Evolutionary conservation across 2,113 vertebrate genomes (phyloP), one percentile per base, ranked within the genome.

Genomic region (Cyprinodon tularosa): DNA sequence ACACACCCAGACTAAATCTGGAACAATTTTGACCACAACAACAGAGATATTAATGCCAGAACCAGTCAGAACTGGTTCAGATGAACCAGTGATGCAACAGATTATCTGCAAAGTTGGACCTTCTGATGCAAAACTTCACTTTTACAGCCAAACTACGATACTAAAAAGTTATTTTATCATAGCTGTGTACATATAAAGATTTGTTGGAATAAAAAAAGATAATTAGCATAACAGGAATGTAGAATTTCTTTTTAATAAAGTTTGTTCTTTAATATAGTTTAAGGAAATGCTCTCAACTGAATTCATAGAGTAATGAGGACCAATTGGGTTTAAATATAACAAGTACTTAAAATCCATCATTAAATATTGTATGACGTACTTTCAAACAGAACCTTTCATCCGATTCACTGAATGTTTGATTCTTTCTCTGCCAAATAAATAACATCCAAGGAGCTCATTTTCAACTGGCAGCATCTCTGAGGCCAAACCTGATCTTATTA

Each of bases 11-110:
- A 71, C 53, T 22, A 63, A 57, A 9, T 6, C 12, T 57, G 17
- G 50, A 57, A n/a, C 50, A n/a, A 20, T 15, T 57, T 57, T 4
- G 36, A 81, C 73, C 74, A 74, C 70, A 15, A 69, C 62, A n/a
- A 50, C 36, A 67, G 38, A 1, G 1, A 57, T 17, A 57, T 20
- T 6, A 57, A n/a, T 9, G 12, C 44, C 44, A 45, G 7, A 59
- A 60, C 61, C 17, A 0, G 62, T 42, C 62, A 45, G 62, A 67
- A 60, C 5, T 20, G 64, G 71, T 38, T 45, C 63, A 45, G 62
- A n/a, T 1, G 15, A 68, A 71, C 11, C 9, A 20, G 50, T 57
- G 20, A 57, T 20, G 50, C 50, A 57, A 57, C 50, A 57, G 17
- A 20, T 57, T n/a, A 6, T 9, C 5, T 9, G 20, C n/a, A 57